Conservation (phyloP, 2,888 invertebrate genomes). For the Drosophila monieri region DNA sequence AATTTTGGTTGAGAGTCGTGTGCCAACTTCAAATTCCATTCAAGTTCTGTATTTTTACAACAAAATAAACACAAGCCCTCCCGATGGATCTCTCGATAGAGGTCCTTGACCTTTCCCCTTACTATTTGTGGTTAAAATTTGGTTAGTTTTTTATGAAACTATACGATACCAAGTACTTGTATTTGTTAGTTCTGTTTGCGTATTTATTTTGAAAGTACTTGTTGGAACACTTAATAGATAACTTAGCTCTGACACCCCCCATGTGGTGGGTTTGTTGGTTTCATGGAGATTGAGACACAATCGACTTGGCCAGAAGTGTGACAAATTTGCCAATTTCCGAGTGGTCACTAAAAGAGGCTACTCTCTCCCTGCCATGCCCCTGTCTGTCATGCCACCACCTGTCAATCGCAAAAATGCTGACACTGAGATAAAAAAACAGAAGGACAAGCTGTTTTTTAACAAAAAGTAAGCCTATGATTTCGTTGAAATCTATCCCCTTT, state of each 20-base stretch:
- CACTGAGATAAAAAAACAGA: background rate
- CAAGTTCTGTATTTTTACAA: background rate
- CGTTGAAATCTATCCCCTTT: background rate
- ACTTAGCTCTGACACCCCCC: background rate
- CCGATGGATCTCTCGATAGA: too few relatives aligned
- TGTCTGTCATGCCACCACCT: slow-evolving; percentile 23
- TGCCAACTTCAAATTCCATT: slow-evolving; percentile 1
- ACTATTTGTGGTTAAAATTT: background rate
- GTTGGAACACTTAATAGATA: too few relatives aligned
- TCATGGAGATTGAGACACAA: slow-evolving; percentile 33
- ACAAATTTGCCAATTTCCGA: slow-evolving; percentile 57
- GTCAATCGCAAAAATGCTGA: slow-evolving; percentile 23
- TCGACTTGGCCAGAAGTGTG: slow-evolving; percentile 49
- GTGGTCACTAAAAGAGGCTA: slow-evolving; percentile 20
- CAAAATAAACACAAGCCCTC: background rate
- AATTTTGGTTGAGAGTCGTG: background rate
- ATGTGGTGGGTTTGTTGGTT: slow-evolving; percentile 9
- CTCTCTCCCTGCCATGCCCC: background rate
- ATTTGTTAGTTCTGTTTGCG: background rate
- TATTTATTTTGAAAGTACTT: background rate
- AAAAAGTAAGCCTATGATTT: background rate
- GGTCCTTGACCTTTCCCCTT: background rate
- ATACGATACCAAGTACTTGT: too few relatives aligned
- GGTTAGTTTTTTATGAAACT: too few relatives aligned
- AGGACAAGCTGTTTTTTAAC: background rate